Percentiles rank a stretch among this genome's conserved stretches.
Conservation (phyloP, 1,140 invertebrate species). For the Atopsyche davidsoni region DNA sequence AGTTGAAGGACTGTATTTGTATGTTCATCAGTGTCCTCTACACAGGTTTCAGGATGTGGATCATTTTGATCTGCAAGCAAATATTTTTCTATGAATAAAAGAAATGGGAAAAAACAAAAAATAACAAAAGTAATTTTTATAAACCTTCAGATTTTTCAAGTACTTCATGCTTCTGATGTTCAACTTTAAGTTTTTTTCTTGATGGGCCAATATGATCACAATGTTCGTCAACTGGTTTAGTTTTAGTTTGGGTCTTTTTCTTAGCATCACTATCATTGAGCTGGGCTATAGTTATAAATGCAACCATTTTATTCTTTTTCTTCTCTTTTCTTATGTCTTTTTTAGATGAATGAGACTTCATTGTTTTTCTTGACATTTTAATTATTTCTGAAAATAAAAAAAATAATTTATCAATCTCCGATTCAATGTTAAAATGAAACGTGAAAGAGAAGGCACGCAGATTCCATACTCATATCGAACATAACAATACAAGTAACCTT, state of each 20-base stretch:
- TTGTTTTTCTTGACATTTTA: no score
- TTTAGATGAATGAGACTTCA: conserved; percentile 37
- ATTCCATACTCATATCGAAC: no score
- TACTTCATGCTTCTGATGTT: no score
- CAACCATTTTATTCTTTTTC: conserved; percentile 58
- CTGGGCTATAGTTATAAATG: conserved; percentile 54
- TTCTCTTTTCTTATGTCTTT: conserved; percentile 52
- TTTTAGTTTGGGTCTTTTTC: conserved; percentile 28
- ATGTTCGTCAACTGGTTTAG: not conserved
- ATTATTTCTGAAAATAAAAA: no score
- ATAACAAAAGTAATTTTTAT: no score
- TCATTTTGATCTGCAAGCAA: conserved; percentile 27
- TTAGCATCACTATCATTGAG: conserved; percentile 53
- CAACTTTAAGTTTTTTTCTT: conserved; percentile 16
- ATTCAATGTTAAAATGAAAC: no score
- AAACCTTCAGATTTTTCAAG: not conserved
- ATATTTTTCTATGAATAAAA: conserved; percentile 17
- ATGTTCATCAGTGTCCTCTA: no score
- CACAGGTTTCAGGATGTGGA: conserved; percentile 35
- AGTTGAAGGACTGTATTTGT: no score
- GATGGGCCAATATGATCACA: conserved; percentile 3
- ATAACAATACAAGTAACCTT: no score
- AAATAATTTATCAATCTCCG: not conserved
- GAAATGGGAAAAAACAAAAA: conserved; percentile 6
- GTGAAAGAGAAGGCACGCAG: no score